Evolutionary conservation across 2,888 invertebrate species (phyloP), one percentile per base, ranked within the genome.

Genomic region (Sphinx pinastri): DNA sequence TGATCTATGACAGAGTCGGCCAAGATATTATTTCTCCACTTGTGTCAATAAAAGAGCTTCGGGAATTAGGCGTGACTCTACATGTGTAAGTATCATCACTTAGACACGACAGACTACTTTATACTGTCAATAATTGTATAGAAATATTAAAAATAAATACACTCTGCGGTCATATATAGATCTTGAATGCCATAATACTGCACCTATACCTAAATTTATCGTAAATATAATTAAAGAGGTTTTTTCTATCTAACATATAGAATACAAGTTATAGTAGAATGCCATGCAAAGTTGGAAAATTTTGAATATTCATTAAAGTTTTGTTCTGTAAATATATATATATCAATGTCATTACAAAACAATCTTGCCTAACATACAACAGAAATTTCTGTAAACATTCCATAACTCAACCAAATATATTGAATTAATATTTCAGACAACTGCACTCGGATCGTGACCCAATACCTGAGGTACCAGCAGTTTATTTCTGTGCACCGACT

Each of bases 1-100:
- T 99, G 73, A 96, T 99, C 74, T 99, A 99, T 85, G 99, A 99
- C 88, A 96, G 98, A 81, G 96, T 97, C 78, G 99, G 99, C 5
- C 99, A 99, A 93, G 99, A 99, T 87, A 99, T 99, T 68, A 99
- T 99, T 81, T 99, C 99, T 14, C 99, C 99, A 0, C 92, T 99
- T 69, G 96, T 99, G 84, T 98, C 99, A 25, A 97, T 99, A 19
- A 99, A 99, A 89, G 99, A 99, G 84, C 94, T 99, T 5, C 92
- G 99, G 80, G 99, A 99, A 88, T 94, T 98, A 83, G 99, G 99
- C 74, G 98, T 99, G 58, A 99, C 99, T 54, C 95, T 99, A 73
- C 99, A 99, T 95, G 96, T 99, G 98, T 99, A 95, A 95, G 96
- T 95, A 70, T 47, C 31, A 25, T 51, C 14, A 8, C 12, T 12